Base-by-base conservation (phyloP, 1,140 invertebrate genomes). In the Lutraria rhynchaena region DNA sequence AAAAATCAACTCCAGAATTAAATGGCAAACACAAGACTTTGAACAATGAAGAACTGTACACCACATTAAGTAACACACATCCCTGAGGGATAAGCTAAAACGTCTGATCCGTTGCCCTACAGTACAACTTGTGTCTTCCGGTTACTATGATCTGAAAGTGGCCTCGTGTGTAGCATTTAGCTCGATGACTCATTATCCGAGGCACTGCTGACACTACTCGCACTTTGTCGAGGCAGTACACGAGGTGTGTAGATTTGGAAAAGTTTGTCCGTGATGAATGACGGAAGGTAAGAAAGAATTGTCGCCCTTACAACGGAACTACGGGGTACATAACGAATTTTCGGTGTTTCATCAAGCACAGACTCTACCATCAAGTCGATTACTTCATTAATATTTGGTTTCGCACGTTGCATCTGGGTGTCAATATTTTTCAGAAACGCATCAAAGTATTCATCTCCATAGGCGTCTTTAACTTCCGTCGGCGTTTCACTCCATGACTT, bases 251-350 rank as follows among this genome's bases (percentile, higher is more conserved):
- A 75, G 0, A 55, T 65, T 31, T 70, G 67, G 71, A 90, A 90
- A 19, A 89, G 63, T 60, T 77, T 86, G 81, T 90, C 89, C 1
- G 85, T 87, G 17, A 87, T n/a, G 17, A 22, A 96, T 94, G 13
- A 95, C 94, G 89, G 88, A 17, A 89, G 77, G n/a, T 84, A 83
- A 51, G 77, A 80, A 35, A 90, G 81, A 29, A 90, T 78, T 7
- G 85, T 76, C 0, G 88, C 84, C 9, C 89, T 60, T 4, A 90
- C 46, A 13, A 86, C 57, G 83, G 86, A 89, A 51, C 37, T 69
- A 2, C 87, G 86, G 2, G 90, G 88, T 13, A 91, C 87, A 57
- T 91, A 90, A 71, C 88, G 86, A 49, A 83, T 76, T 22, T 81
- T 83, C 0, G 90, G 89, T 31, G 73, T 57, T 29, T 82, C 80